A percentile compares a stretch with the other conserved stretches of the same genome.
phyloP scores from a whole-genome alignment of 2,113 vertebrate species.

The Datnioides undecimradiatus region DNA sequence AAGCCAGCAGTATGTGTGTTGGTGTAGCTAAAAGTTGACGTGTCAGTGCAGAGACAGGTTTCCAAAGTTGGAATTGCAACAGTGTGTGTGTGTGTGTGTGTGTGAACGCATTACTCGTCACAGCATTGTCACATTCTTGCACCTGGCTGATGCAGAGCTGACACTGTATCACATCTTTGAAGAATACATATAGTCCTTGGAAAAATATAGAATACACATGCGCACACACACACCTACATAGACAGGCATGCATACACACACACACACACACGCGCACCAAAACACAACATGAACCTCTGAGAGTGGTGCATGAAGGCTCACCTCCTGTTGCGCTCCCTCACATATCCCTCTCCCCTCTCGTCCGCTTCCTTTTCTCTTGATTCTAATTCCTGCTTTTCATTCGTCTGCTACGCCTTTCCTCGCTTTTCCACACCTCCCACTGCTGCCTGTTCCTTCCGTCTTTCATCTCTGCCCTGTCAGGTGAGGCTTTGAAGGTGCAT shows the following conservation, averaged over 20 bases:
- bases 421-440: slow-evolving; percentile 57
- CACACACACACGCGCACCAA: not conserved
- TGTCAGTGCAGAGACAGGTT: not conserved
- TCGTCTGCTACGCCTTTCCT: slow-evolving; percentile 14
- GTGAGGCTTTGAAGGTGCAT: slow-evolving; percentile 41
- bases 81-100: not conserved
- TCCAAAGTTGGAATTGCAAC: not conserved
- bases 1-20: not conserved
- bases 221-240: not conserved
- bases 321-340: slow-evolving; percentile 23
- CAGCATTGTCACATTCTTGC: not conserved
- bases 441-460: slow-evolving; percentile 7
- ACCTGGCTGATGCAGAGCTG: not conserved
- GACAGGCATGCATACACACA: no score
- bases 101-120: not conserved
- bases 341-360: slow-evolving; percentile 70
- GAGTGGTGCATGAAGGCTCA: not conserved
- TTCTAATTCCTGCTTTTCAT: slow-evolving; percentile 9
- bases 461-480: slow-evolving; percentile 46
- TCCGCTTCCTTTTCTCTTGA: not conserved
- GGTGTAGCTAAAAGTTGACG: not conserved
- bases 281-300: not conserved
- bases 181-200: not conserved
- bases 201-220: not conserved
- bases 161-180: not conserved